Base-by-base conservation (phyloP, 2,888 invertebrate genomes). In the Mantis religiosa region DNA sequence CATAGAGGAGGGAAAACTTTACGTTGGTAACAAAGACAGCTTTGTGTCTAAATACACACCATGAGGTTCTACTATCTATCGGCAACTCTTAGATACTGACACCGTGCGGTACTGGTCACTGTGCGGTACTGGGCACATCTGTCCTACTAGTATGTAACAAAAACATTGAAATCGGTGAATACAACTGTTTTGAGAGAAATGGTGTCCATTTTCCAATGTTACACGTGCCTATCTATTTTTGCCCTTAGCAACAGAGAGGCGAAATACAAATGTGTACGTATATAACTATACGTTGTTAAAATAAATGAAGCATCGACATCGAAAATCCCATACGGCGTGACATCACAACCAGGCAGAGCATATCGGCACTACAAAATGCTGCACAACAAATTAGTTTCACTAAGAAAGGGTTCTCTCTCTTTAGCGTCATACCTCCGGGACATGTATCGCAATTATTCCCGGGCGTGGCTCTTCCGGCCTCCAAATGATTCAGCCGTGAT, bases 401-500 rank as follows among this genome's bases (percentile, higher is more conserved):
- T 84, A 84, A 28, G 84, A 84, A 84, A 84, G 34, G 84, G 84
- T 84, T 85, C 30, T 34, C 84, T 25, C 25, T 25, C 25, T 85
- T 85, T 85, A n/a, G 27, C 41, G 47, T 47, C n/a, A 85, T 41
- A 47, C 47, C 85, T 85, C 28, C 47, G 30, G 85, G 85, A 27
- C 41, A 47, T 47, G 47, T 82, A 87, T 82, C 83, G 83, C 87
- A 87, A 87, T 87, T 87, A 87, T 87, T 82, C 82, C 28, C 27
- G 87, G 83, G 87, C 87, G 87, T 87, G 87, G 83, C 82, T 87
- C 83, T 85, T 85, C 41, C 30, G 84, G 71, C 28, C 82, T 25
- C 81, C 87, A 81, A 86, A 86, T 82, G 82, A 82, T 30, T 82
- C n/a, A 81, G 28, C 14, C 87, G 87, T 87, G 87, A 47, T 82